Base-by-base conservation (phyloP, 2,797 vertebrate genomes). In the Gymnoscopelus microlampas region DNA sequence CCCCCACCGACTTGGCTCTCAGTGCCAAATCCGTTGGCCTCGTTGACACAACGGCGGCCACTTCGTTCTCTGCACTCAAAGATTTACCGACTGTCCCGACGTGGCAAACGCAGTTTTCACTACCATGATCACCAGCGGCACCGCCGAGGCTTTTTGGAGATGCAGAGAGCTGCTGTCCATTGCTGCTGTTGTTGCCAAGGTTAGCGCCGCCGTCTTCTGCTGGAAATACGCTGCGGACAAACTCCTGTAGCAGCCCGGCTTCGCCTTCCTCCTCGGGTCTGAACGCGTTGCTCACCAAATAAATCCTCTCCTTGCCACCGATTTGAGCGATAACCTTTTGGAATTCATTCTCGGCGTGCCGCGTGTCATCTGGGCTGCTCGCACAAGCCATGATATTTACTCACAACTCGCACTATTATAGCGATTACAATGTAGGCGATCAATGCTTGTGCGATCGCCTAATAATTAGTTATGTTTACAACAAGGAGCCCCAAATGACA, bases 251-350 rank as follows among this genome's bases (percentile, higher is more conserved):
- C 10, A 88, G 19, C 1, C 53, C 82, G 7, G 63, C 62, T 53
- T 81, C 85, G 4, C 61, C 82, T 32, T 53, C 80, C 54, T 15
- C 77, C 4, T 88, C 83, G 12, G 64, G 62, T 53, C 51, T 26
- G 47, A 71, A 48, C 3, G 14, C 72, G 14, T 92, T 90, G 39
- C 91, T 81, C 15, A 94, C 87, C 70, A 95, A 55, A 78, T 91
- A 83, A 62, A 94, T 88, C 76, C 70, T 87, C 68, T 93, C 91
- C 68, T 78, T 91, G 0, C 94, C 94, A 11, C 94, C 94, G 63
- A 94, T 91, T 19, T 81, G 63, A 48, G 69, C 57, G 3, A 95
- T n/a, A 5, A 70, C 23, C 57, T 71, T 82, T 66, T 82, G 85
- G 62, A 95, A 95, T 9, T 91, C 88, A 4, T 56, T 84, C 61